Evolutionary conservation across 2,797 vertebrate genomes (phyloP).

Genomic region (Ctenosaura bakeri): DNA sequence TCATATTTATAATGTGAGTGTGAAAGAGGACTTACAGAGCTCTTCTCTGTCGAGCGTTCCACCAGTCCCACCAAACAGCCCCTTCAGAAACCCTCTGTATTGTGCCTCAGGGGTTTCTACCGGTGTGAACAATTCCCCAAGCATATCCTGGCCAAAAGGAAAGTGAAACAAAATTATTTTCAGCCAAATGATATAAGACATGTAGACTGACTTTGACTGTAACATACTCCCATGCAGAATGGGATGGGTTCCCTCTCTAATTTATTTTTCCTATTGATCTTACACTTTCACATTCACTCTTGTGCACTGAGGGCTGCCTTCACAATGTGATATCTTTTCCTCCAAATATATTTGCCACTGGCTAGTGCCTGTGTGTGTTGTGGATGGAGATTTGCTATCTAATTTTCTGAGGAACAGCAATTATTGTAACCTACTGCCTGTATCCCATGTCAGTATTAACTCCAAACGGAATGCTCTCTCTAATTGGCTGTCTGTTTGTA

Average conservation of each 20-base stretch:
- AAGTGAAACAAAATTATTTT: constrained; percentile 21
- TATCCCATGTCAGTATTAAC: no score
- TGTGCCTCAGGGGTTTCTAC: constrained; percentile 97
- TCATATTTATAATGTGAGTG: neutral
- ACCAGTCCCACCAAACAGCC: constrained; percentile 94
- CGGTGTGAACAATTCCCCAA: constrained; percentile 95
- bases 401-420: neutral
- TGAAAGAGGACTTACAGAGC: constrained; percentile 88
- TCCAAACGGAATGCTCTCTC: no score
- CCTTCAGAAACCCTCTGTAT: constrained; percentile 97
- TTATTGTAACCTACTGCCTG: neutral
- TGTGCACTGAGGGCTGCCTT: neutral
- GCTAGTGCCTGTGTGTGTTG: no score
- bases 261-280: neutral
- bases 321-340: neutral
- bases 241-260: neutral
- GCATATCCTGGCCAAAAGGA: constrained; percentile 89
- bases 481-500: no score
- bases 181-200: neutral
- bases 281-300: neutral
- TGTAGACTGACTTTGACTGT: neutral
- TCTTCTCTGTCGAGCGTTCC: constrained; percentile 98
- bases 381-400: neutral
- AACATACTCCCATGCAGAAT: neutral
- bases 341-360: neutral